A percentile compares a stretch with the other conserved stretches of the same genome.
phyloP scores from a whole-genome alignment of 2,888 invertebrate genomes.

The Cylloceria caligata region DNA sequence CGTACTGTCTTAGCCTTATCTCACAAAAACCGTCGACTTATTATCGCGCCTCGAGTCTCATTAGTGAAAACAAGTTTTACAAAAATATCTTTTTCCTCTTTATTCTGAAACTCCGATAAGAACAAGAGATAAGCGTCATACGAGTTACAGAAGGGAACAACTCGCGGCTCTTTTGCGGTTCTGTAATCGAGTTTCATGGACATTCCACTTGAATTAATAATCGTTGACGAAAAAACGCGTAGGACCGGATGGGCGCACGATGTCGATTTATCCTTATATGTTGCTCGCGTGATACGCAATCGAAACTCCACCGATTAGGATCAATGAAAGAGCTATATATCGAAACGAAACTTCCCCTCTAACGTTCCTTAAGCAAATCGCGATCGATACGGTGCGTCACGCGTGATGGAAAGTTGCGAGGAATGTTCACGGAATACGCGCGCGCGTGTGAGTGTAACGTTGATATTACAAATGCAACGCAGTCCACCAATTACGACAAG shows the following conservation, averaged over 20 bases:
- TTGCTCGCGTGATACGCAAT: slow-evolving; percentile 3
- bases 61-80: slow-evolving; percentile 30
- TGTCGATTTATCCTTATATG: not conserved
- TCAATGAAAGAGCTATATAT: not conserved
- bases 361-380: slow-evolving; percentile 18
- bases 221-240: not conserved
- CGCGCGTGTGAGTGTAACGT: not conserved
- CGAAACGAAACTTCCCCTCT: not conserved
- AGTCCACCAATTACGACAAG: slow-evolving; percentile 8
- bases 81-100: slow-evolving; percentile 26
- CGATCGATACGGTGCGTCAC: slow-evolving; percentile 8
- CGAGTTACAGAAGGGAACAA: not conserved
- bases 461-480: slow-evolving; percentile 18
- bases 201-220: slow-evolving; percentile 1
- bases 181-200: slow-evolving; percentile 29
- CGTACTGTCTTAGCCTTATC: not conserved
- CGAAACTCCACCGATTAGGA: not conserved
- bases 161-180: slow-evolving; percentile 4
- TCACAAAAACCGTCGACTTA: slow-evolving; percentile 10
- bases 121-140: slow-evolving; percentile 21
- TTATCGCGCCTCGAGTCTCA: slow-evolving; percentile 42
- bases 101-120: slow-evolving; percentile 41
- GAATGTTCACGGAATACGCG: slow-evolving; percentile 25
- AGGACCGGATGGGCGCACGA: slow-evolving; percentile 9
- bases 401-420: slow-evolving; percentile 40